These are phyloP conservation scores for Ptychochromis oligacanthus DNA, from an alignment of 2,113 vertebrate species.

Conservation along the genomic window DNA sequence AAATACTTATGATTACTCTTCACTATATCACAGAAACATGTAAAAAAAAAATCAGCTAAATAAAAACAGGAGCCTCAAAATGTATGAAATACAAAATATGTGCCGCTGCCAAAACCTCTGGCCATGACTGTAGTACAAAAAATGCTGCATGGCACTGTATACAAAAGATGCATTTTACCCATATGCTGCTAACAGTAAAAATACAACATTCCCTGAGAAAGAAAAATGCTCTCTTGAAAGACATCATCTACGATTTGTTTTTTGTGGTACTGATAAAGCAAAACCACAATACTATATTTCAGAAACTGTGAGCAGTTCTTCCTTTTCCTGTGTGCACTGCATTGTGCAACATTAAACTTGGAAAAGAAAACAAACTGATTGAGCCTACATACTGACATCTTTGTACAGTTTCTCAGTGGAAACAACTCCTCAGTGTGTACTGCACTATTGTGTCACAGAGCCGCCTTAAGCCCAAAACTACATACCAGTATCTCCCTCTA, in stretches of 20 bases:
- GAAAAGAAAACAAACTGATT: background rate
- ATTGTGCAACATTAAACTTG: accelerated
- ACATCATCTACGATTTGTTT: too few species aligned
- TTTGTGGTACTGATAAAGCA: background rate
- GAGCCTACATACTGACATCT: background rate
- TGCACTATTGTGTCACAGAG: background rate
- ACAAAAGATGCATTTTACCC: background rate
- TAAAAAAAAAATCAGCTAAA: too few species aligned
- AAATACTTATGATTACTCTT: too few species aligned
- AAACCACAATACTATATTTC: background rate
- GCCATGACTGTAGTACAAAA: background rate
- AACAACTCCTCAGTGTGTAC: background rate
- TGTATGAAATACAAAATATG: too few species aligned
- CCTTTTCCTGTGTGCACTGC: too few species aligned
- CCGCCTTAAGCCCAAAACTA: background rate
- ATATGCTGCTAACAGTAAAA: background rate
- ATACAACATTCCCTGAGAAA: background rate
- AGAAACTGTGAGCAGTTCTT: background rate
- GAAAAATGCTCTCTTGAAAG: background rate
- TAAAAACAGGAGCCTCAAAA: too few species aligned
- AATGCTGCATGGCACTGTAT: background rate
- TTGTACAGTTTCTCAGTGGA: background rate
- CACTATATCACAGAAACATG: too few species aligned
- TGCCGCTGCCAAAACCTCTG: too few species aligned
- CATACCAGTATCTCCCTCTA: slow-evolving; percentile 52